Conservation (phyloP, 2,113 vertebrate genomes). For the Hydropotes inermis region DNA sequence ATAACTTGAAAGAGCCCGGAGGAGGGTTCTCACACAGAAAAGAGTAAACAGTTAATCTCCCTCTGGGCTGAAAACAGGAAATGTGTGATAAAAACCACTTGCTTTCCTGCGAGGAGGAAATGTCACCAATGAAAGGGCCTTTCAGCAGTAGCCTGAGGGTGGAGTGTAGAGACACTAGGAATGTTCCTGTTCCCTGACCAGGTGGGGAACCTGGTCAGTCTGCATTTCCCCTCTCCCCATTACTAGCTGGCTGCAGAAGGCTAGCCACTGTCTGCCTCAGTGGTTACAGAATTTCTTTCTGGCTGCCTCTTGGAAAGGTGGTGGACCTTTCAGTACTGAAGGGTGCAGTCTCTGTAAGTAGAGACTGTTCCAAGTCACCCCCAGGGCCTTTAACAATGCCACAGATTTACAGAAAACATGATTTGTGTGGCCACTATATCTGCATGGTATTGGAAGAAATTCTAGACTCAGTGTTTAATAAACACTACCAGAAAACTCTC, state of each 20-base stretch:
- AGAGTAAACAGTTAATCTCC: neutral
- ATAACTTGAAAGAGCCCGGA: neutral
- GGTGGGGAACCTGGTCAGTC: neutral
- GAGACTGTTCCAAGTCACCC: neutral
- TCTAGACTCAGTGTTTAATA: neutral
- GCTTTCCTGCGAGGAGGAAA: neutral
- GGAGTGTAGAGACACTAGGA: neutral
- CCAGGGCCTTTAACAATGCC: neutral
- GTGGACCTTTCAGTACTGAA: neutral
- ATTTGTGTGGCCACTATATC: neutral
- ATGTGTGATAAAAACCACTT: neutral
- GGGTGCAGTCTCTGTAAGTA: neutral
- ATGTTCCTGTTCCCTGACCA: neutral
- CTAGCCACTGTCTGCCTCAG: accelerated
- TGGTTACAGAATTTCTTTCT: neutral
- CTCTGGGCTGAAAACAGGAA: neutral
- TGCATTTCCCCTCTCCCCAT: accelerated
- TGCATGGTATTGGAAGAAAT: neutral
- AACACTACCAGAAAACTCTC: neutral
- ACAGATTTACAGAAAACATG: neutral
- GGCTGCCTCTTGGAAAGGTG: neutral
- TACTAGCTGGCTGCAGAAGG: neutral
- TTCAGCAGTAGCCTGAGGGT: neutral
- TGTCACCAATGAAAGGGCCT: neutral
- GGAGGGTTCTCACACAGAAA: neutral